Evolutionary conservation across 2,113 vertebrate genomes (phyloP).

Genomic region (Tachysurus fulvidraco): DNA sequence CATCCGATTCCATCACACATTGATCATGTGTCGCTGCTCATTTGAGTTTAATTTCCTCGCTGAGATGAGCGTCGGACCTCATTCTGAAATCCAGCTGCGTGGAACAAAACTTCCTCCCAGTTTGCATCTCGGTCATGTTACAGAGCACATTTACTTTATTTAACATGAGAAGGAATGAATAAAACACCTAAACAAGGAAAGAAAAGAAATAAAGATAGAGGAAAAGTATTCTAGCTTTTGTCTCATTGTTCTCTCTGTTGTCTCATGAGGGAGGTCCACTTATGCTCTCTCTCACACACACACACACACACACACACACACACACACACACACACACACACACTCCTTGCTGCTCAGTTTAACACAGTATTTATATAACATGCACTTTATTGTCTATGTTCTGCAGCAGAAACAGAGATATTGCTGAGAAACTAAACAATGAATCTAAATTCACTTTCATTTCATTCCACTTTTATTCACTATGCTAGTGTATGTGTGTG

Average conservation of each 20-base stretch:
- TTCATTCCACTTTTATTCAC: neutral
- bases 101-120: slow-evolving; percentile 27
- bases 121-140: slow-evolving; percentile 3
- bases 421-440: neutral
- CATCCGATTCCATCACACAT: slow-evolving; percentile 56
- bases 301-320: neutral
- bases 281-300: neutral
- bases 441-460: neutral
- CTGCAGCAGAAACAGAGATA: neutral
- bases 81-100: slow-evolving; percentile 48
- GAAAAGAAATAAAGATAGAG: neutral
- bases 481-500: neutral
- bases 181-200: neutral
- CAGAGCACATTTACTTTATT: slow-evolving; percentile 40
- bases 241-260: neutral
- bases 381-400: neutral
- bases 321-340: neutral
- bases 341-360: neutral
- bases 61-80: slow-evolving; percentile 14
- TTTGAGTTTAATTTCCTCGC: slow-evolving; percentile 49
- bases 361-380: slow-evolving; percentile 15
- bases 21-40: slow-evolving; percentile 48
- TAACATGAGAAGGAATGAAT: neutral
- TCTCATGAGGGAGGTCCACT: neutral
- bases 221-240: neutral